Conservation (phyloP, 2,888 invertebrate genomes). For the Agrotis exclamationis region DNA sequence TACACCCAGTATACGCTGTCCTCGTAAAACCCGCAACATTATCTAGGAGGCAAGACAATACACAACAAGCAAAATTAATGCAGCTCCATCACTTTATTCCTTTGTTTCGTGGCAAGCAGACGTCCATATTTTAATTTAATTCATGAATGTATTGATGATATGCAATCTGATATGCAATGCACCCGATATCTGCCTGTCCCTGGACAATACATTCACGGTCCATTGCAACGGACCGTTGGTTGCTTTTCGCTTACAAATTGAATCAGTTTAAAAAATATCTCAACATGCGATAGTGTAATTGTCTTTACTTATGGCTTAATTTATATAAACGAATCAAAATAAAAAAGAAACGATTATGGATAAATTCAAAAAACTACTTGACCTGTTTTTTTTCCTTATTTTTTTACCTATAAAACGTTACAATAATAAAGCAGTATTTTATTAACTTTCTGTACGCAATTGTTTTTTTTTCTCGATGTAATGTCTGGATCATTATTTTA, state of each 20-base stretch:
- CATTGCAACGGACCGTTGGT: too few species aligned
- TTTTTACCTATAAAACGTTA: too few species aligned
- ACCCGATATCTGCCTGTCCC: conserved; percentile 35
- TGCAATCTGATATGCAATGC: conserved; percentile 39
- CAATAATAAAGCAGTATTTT: too few species aligned
- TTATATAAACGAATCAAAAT: too few species aligned
- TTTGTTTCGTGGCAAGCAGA: conserved; percentile 18
- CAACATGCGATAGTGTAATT: conserved; percentile 37
- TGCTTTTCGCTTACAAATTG: conserved; percentile 57
- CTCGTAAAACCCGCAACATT: neutral
- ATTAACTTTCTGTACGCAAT: too few species aligned
- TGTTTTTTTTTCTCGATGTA: too few species aligned
- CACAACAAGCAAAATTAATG: neutral
- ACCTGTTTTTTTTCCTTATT: too few species aligned
- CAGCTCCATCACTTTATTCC: neutral
- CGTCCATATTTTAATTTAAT: conserved; percentile 33
- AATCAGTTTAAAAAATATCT: conserved; percentile 59
- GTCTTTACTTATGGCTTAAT: neutral
- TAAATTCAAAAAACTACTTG: too few species aligned
- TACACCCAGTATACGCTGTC: too few species aligned
- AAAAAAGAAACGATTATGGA: too few species aligned
- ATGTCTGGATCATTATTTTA: too few species aligned
- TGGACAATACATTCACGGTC: conserved; percentile 42
- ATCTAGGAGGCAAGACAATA: neutral
- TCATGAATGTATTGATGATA: conserved; percentile 25